Percentiles rank a stretch among this genome's conserved stretches.
These are phyloP conservation scores for Grus americana DNA, from an alignment of 2,113 vertebrate genomes.

Conservation along the genomic window DNA sequence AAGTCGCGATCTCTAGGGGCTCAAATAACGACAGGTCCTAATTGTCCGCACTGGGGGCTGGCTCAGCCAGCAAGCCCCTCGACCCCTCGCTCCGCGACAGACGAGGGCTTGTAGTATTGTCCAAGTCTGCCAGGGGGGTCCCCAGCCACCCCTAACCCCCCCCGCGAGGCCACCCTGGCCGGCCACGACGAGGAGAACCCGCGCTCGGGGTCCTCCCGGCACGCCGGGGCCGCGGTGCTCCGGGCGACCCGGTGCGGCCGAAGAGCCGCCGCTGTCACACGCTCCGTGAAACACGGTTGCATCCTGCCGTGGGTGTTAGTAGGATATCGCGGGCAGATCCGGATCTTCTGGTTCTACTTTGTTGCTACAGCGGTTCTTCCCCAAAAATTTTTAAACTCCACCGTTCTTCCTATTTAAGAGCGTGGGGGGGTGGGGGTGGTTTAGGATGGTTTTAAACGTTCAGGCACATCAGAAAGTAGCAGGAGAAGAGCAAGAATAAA, in stretches of 20 bases:
- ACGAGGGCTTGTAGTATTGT: background rate
- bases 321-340: background rate
- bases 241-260: too few relatives aligned
- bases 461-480: background rate
- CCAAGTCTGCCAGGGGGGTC: background rate
- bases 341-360: background rate
- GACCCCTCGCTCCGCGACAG: too few relatives aligned
- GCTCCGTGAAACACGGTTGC: background rate
- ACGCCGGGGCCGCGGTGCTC: background rate
- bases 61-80: background rate
- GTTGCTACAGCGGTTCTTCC: background rate
- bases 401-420: background rate
- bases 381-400: background rate
- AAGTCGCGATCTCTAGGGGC: too few relatives aligned
- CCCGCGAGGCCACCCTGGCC: too few relatives aligned
- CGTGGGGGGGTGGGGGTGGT: background rate
- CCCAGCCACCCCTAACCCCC: background rate
- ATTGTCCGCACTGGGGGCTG: background rate
- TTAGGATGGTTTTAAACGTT: background rate
- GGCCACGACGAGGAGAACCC: background rate
- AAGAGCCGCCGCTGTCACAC: background rate
- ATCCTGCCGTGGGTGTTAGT: background rate
- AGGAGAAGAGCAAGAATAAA: background rate
- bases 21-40: background rate
- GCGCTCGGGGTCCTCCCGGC: background rate